Conservation (phyloP, 2,113 vertebrate genomes). For the Cinclus cinclus region DNA sequence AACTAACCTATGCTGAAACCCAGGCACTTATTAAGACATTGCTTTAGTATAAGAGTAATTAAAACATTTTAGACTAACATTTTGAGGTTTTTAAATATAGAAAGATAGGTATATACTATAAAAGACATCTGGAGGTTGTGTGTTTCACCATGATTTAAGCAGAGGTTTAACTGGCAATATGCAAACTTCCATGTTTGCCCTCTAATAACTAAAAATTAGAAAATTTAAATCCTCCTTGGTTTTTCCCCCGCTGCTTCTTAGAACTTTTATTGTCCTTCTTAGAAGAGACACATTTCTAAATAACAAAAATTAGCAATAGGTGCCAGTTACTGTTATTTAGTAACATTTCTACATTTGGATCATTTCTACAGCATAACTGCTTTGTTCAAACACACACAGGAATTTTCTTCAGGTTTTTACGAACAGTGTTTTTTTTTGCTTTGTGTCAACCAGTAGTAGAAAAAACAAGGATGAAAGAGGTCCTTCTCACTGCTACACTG, state of each 20-base stretch:
- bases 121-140: neutral
- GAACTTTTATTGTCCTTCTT: neutral
- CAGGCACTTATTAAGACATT: constrained; percentile 16
- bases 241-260: neutral
- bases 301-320: neutral
- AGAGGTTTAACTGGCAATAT: neutral
- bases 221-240: neutral
- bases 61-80: neutral
- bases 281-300: neutral
- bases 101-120: neutral
- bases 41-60: constrained; percentile 32
- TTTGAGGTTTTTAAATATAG: neutral
- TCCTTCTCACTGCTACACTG: neutral
- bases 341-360: neutral
- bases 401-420: neutral
- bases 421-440: neutral
- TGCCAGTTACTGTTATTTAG: neutral
- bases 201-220: neutral
- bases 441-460: neutral
- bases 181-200: neutral
- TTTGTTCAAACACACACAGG: neutral
- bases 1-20: constrained; percentile 44
- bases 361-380: neutral
- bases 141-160: neutral
- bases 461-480: neutral